These are phyloP conservation scores for Drosophila helvetica DNA, from an alignment of 2,888 invertebrate species.

Conservation along the genomic window DNA sequence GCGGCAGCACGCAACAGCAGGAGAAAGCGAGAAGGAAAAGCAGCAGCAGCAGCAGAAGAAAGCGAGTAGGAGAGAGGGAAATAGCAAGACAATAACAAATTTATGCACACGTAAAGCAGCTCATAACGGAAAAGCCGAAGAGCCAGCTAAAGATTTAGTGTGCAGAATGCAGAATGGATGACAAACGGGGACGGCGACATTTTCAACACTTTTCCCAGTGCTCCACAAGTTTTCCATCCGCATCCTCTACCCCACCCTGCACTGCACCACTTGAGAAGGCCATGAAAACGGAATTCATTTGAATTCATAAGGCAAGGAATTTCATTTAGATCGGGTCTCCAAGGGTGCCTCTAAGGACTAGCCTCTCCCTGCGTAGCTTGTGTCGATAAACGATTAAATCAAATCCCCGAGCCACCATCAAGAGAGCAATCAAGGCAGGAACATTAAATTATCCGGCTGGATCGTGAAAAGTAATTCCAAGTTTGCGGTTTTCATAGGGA, in stretches of 20 bases:
- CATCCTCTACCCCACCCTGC: neutral
- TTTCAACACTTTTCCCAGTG: conserved; percentile 32
- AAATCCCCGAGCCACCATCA: conserved; percentile 26
- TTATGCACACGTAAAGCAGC: conserved; percentile 66
- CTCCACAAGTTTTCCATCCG: neutral
- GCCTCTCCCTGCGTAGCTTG: conserved; percentile 6
- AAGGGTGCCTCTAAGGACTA: conserved; percentile 8
- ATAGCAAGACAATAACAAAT: conserved; percentile 23
- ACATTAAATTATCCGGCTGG: conserved; percentile 9
- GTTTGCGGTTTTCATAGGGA: conserved; percentile 5
- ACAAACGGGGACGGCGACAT: conserved; percentile 52
- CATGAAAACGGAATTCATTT: conserved; percentile 77
- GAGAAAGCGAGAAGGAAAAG: neutral
- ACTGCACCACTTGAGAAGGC: conserved; percentile 33
- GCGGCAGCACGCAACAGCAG: neutral
- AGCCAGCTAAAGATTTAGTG: conserved; percentile 39
- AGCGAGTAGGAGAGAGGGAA: neutral
- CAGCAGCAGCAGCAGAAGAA: neutral
- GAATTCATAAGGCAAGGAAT: conserved; percentile 66
- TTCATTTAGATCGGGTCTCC: conserved; percentile 60
- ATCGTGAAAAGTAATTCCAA: conserved; percentile 17
- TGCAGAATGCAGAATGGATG: conserved; percentile 9
- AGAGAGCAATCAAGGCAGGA: conserved; percentile 11
- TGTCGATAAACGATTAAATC: conserved; percentile 25
- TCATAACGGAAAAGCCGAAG: conserved; percentile 54